Conservation (phyloP, 2,113 vertebrate genomes). For the Dipodomys merriami region DNA sequence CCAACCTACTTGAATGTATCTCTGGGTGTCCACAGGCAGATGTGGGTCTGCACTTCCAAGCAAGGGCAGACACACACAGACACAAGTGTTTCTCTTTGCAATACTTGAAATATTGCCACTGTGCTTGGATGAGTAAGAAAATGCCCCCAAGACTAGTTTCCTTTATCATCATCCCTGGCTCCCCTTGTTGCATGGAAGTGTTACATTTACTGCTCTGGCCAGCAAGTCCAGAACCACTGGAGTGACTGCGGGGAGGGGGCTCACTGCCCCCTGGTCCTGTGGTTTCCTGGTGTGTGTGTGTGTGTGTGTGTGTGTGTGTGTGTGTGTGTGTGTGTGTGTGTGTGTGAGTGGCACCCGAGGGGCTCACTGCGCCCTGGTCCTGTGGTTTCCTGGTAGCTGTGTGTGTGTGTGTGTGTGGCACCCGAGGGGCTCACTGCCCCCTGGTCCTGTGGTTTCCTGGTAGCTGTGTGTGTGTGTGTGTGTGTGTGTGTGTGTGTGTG, state of each 20-base stretch:
- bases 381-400: too few relatives aligned
- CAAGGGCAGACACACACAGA: constrained; percentile 13
- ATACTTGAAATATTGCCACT: constrained; percentile 89
- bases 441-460: too few relatives aligned
- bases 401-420: too few relatives aligned
- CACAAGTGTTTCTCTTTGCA: constrained; percentile 73
- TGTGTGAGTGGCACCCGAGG: too few relatives aligned
- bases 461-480: neutral
- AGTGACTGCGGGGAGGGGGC: constrained; percentile 26
- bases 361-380: too few relatives aligned
- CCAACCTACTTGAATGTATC: constrained; percentile 79
- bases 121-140: constrained; percentile 74
- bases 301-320: too few relatives aligned
- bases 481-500: too few relatives aligned
- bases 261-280: constrained; percentile 23
- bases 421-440: too few relatives aligned
- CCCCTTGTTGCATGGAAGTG: constrained; percentile 70
- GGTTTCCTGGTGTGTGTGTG: too few relatives aligned
- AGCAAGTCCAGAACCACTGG: constrained; percentile 39
- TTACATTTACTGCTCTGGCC: constrained; percentile 85
- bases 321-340: too few relatives aligned
- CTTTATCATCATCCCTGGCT: constrained; percentile 45
- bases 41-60: constrained; percentile 62
- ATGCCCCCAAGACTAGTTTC: constrained; percentile 12
- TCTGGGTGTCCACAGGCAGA: constrained; percentile 51